phyloP scores from a whole-genome alignment of 2,888 invertebrate species.

The Orthonevra nobilis region DNA sequence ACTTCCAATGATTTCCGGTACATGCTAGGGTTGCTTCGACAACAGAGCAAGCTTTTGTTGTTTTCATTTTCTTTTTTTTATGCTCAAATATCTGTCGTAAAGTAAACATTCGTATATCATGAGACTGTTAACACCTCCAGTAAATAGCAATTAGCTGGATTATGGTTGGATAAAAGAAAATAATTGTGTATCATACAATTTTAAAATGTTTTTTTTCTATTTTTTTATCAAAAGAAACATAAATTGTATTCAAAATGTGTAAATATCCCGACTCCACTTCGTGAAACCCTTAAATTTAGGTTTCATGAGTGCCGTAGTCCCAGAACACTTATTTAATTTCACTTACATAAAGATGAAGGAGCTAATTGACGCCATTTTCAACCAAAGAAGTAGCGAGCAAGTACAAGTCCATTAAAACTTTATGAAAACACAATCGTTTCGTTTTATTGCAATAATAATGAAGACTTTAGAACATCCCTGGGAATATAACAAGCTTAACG shows the following conservation, averaged over 20 bases:
- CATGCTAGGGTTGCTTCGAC: not conserved
- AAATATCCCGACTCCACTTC: conserved; percentile 10
- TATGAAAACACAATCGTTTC: conserved; percentile 70
- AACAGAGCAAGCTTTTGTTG: not conserved
- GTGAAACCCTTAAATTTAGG: conserved; percentile 31
- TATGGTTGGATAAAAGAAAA: too few species aligned
- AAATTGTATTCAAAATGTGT: conserved; percentile 15
- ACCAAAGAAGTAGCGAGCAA: conserved; percentile 48
- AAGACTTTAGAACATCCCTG: conserved; percentile 67
- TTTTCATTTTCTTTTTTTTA: not conserved
- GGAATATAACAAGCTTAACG: conserved; percentile 56
- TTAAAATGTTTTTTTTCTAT: too few species aligned
- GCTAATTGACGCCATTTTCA: conserved; percentile 56
- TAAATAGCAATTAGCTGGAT: not conserved
- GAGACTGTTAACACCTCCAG: not conserved
- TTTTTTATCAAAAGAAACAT: conserved; percentile 19
- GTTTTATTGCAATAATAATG: conserved; percentile 67
- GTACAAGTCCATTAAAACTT: conserved; percentile 68
- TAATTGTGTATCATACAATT: too few species aligned
- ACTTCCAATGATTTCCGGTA: conserved; percentile 24
- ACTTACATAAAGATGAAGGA: conserved; percentile 67
- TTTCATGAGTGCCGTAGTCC: conserved; percentile 24
- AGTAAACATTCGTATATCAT: not conserved
- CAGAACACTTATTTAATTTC: conserved; percentile 66
- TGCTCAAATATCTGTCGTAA: too few species aligned